phyloP scores from a whole-genome alignment of 1,140 invertebrate genomes.

The Lepidurus packardi region DNA sequence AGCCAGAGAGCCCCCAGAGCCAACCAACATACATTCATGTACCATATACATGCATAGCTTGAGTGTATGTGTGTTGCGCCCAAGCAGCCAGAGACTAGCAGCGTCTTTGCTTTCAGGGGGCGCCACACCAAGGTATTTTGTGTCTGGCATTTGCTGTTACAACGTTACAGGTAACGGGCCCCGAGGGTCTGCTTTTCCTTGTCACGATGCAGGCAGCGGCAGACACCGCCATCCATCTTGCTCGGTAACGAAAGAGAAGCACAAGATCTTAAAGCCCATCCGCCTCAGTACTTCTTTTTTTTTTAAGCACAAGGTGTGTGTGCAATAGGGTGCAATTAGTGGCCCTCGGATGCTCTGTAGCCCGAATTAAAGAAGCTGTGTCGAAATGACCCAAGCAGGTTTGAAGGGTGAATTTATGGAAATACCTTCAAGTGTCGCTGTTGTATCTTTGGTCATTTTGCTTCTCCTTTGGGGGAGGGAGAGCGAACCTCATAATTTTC shows the following conservation, averaged over 20 bases:
- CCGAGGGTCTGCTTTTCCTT: background rate
- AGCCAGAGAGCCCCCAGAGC: background rate
- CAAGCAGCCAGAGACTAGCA: background rate
- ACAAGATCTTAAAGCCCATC: background rate
- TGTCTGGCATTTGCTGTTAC: background rate
- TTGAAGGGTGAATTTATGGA: too few relatives aligned
- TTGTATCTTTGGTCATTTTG: too few relatives aligned
- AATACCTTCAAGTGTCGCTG: too few relatives aligned
- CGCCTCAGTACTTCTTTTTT: background rate
- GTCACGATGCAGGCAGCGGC: background rate
- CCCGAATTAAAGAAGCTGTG: too few relatives aligned
- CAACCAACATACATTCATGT: background rate
- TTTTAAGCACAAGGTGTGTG: too few relatives aligned
- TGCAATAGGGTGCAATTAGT: too few relatives aligned
- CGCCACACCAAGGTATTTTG: background rate
- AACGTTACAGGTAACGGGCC: constrained; percentile 17
- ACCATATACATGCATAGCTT: background rate
- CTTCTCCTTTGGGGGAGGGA: too few relatives aligned
- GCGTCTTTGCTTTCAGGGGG: background rate
- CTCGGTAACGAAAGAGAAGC: background rate
- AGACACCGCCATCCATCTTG: background rate
- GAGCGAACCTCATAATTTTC: too few relatives aligned
- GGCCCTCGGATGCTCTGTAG: too few relatives aligned
- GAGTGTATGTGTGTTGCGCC: background rate
- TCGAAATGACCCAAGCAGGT: too few relatives aligned